Evolutionary conservation across 1,140 invertebrate genomes (phyloP).

Genomic region (Drosophila auraria): DNA sequence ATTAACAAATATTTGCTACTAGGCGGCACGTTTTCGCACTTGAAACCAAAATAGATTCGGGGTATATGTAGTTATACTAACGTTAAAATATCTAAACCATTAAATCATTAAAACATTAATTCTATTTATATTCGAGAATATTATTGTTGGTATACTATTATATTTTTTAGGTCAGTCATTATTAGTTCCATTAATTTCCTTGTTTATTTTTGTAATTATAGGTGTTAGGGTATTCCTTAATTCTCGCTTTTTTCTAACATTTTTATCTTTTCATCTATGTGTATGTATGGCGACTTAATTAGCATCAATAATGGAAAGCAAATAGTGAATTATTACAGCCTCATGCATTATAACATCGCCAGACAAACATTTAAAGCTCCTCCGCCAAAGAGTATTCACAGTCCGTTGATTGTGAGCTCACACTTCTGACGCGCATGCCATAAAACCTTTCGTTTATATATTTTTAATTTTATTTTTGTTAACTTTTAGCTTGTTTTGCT

Average conservation of each 20-base stretch:
- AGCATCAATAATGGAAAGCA: conserved; percentile 35
- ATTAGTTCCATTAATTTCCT: not conserved
- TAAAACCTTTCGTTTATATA: conserved; percentile 8
- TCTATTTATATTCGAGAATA: not conserved
- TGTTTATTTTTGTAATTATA: no score
- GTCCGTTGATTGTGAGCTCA: conserved; percentile 17
- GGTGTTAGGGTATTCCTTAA: not conserved
- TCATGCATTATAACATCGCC: conserved; percentile 9
- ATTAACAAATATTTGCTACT: conserved; percentile 29
- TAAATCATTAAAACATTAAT: not conserved
- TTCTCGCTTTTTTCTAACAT: not conserved
- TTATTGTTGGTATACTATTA: not conserved
- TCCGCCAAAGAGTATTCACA: conserved; percentile 17
- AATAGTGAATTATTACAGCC: conserved; percentile 17
- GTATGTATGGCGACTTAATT: conserved; percentile 11
- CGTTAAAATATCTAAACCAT: not conserved
- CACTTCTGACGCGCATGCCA: conserved; percentile 19
- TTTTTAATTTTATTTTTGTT: conserved; percentile 21
- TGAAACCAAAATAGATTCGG: conserved; percentile 1
- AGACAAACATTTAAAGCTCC: conserved; percentile 1
- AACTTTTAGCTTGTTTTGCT: conserved; percentile 52
- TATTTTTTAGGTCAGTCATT: not conserved
- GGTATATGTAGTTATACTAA: not conserved
- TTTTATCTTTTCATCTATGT: conserved; percentile 3
- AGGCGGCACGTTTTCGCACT: conserved; percentile 21